Evolutionary conservation across 2,797 vertebrate species (phyloP), one percentile per base, ranked within the genome.

Genomic region (Rhinella marina): DNA sequence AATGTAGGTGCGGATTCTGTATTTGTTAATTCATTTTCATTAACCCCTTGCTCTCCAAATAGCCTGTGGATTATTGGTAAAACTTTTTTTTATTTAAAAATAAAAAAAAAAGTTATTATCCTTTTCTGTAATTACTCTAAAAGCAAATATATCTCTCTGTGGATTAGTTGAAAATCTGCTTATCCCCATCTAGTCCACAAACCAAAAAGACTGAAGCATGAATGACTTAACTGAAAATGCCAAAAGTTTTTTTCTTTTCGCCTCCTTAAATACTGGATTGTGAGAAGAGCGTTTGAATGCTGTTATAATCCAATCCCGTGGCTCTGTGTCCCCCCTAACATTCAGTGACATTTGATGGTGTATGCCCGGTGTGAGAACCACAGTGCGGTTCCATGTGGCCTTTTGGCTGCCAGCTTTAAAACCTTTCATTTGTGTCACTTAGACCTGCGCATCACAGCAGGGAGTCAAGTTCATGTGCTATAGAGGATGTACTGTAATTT

Each of bases 381-480:
- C 70, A 52, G 23, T 64, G 57, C 64, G 54, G 14, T 85, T 78
- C 59, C 66, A 85, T 77, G 66, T 77, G 73, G 84, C 83, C 70
- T 85, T 73, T 76, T 77, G 56, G 83, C 83, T 76, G 23, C 6
- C 72, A 62, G 56, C 59, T 77, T 52, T 64, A 52, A 78, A 85
- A 77, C 84, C 83, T 85, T 64, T 75, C 83, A 77, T 85, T 85
- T 85, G 73, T 78, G 84, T 66, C 73, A 78, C 73, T 85, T 78
- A 85, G 72, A 73, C 72, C 59, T 57, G 50, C 48, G 17, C 32
- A 54, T 70, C 81, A 56, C 81, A 52, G 83, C 41, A 8, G 83
- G 82, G 72, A 85, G 83, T 76, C 72, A 62, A 21, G 54, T 85
- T 54, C 73, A 76, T 52, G 72, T 62, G 48, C 29, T 66, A 50